A percentile compares a stretch with the other conserved stretches of the same genome.
Conservation (phyloP, 2,113 vertebrate species). For the Salvelinus namaycush region DNA sequence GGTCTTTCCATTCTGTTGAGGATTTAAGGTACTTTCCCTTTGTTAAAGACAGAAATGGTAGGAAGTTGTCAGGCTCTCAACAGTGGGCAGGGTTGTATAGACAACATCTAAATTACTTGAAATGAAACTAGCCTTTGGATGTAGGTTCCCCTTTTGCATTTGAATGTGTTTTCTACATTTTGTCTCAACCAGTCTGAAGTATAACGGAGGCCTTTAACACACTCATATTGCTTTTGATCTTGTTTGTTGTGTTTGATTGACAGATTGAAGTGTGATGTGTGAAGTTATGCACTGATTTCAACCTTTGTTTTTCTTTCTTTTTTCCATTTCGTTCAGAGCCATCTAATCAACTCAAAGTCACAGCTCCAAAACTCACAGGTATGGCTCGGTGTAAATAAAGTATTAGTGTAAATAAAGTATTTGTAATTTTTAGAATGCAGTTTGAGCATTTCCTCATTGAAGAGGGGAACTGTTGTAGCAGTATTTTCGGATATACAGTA, state of each 20-base stretch:
- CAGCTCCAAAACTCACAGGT: slow-evolving; percentile 60
- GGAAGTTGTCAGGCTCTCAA: slow-evolving; percentile 58
- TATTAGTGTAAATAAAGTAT: not conserved
- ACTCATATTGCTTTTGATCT: too few relatives aligned
- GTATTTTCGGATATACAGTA: not conserved
- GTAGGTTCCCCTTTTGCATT: slow-evolving; percentile 9
- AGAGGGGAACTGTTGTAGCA: not conserved
- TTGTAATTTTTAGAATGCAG: slow-evolving; percentile 1
- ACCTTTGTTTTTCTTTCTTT: slow-evolving; percentile 6
- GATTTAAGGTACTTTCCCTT: slow-evolving; percentile 68
- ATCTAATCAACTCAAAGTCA: slow-evolving; percentile 31
- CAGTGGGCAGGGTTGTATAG: slow-evolving; percentile 21
- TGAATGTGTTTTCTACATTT: not conserved
- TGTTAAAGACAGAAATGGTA: slow-evolving; percentile 51
- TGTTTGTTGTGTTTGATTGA: too few relatives aligned
- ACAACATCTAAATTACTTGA: slow-evolving; percentile 59
- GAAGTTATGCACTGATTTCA: not conserved
- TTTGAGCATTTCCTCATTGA: not conserved
- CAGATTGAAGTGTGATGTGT: not conserved
- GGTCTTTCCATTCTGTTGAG: slow-evolving; percentile 57
- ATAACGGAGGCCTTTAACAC: not conserved
- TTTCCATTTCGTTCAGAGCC: slow-evolving; percentile 19
- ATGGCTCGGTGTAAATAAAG: slow-evolving; percentile 22
- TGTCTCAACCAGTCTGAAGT: not conserved
- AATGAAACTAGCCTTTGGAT: slow-evolving; percentile 61